Conservation (phyloP, 2,797 vertebrate species). For the Arctocebus calabarensis region DNA sequence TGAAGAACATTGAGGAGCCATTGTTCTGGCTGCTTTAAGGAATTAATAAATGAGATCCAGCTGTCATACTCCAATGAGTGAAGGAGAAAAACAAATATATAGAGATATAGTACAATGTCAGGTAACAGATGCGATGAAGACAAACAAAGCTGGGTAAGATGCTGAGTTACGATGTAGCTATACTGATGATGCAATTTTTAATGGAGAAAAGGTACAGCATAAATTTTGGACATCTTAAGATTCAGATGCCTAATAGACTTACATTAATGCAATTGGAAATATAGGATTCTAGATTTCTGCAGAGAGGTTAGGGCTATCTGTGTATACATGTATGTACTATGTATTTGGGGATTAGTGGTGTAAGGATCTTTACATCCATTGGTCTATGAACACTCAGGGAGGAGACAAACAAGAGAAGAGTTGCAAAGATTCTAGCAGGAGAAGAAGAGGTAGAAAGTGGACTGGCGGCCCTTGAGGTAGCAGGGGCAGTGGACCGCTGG, state of each 20-base stretch:
- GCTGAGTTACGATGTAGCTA: not conserved
- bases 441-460: not conserved
- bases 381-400: not conserved
- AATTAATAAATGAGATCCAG: not conserved
- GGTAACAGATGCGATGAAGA: not conserved
- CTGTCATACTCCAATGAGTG: not conserved
- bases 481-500: not conserved
- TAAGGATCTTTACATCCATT: not conserved
- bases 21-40: not conserved
- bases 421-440: not conserved
- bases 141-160: not conserved
- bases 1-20: not conserved
- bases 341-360: not conserved
- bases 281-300: not conserved
- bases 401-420: not conserved
- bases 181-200: not conserved
- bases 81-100: conserved; percentile 1
- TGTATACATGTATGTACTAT: no score
- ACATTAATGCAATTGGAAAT: not conserved
- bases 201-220: not conserved
- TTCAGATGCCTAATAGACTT: conserved; percentile 33
- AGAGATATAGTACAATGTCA: not conserved
- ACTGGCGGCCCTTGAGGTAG: no score
- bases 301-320: not conserved
- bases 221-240: not conserved